A percentile compares a stretch with the other conserved stretches of the same genome.
Evolutionary conservation across 2,797 vertebrate species (phyloP).

Genomic region (Sebastes matsubarae): DNA sequence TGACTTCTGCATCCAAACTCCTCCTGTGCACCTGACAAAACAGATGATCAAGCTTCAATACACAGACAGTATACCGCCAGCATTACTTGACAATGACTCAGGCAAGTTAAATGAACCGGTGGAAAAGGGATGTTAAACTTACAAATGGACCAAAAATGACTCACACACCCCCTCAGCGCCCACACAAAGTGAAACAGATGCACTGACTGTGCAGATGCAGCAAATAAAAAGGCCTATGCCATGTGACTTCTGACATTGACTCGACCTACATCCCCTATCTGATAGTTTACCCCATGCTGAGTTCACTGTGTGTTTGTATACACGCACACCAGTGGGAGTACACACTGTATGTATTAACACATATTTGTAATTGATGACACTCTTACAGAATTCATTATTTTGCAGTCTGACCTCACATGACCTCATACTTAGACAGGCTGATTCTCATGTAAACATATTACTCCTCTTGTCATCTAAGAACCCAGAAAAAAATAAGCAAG

Average conservation of each 20-base stretch:
- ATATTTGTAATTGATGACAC: not conserved
- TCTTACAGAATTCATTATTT: not conserved
- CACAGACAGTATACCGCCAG: not conserved
- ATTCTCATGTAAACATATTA: not conserved
- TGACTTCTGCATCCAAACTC: not conserved
- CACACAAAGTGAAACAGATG: not conserved
- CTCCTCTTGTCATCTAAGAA: not conserved
- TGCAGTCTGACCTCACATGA: not conserved
- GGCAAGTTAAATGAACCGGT: not conserved
- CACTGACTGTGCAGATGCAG: conserved; percentile 15
- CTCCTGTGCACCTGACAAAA: fast-evolving
- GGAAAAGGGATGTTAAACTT: conserved; percentile 11
- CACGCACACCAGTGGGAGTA: not conserved
- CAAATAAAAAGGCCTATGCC: conserved; percentile 15
- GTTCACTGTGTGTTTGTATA: conserved; percentile 2
- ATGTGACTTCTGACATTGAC: conserved; percentile 58
- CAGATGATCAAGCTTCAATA: not conserved
- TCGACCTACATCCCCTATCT: conserved; percentile 58
- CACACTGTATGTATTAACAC: not conserved
- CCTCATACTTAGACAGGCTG: not conserved
- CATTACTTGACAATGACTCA: not conserved
- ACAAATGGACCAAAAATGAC: not conserved
- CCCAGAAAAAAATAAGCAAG: not conserved
- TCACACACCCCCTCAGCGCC: not conserved
- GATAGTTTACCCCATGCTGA: conserved; percentile 34